Conservation (phyloP, 2,797 vertebrate genomes). For the Pseudochaenichthys georgianus region DNA sequence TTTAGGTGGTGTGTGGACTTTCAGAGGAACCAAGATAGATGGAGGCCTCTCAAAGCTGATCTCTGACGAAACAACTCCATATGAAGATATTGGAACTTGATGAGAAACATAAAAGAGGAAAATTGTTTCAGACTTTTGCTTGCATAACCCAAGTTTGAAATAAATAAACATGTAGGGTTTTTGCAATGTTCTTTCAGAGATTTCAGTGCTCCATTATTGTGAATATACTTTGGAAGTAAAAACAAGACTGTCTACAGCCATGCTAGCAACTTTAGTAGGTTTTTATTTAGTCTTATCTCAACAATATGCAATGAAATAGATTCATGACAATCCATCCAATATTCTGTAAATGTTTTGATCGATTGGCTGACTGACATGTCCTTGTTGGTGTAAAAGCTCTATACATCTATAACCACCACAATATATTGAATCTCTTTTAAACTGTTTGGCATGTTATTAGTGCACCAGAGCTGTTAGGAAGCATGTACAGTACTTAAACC, state of each 20-base stretch:
- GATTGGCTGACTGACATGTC: no score
- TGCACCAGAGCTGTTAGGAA: not conserved
- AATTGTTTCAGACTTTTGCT: not conserved
- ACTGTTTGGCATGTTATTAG: not conserved
- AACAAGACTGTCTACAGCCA: not conserved
- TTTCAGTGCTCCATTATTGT: no score
- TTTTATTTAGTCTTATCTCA: not conserved
- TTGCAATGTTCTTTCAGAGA: not conserved
- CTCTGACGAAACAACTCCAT: constrained; percentile 19
- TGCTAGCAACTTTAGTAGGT: not conserved
- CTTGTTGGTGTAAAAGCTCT: not conserved
- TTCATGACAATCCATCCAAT: not conserved
- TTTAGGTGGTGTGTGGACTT: constrained; percentile 85
- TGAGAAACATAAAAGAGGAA: not conserved
- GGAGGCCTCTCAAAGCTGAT: constrained; percentile 84
- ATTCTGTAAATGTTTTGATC: not conserved
- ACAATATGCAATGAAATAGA: not conserved
- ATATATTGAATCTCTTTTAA: not conserved
- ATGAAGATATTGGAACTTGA: constrained; percentile 61
- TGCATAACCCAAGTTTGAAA: not conserved
- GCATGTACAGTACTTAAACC: not conserved
- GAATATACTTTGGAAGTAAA: no score
- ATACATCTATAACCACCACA: not conserved
- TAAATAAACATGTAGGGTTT: not conserved
- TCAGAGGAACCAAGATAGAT: constrained; percentile 88